Evolutionary conservation across 1,140 invertebrate species (phyloP), one percentile per base, ranked within the genome.

Genomic region (Halictus rubicundus): DNA sequence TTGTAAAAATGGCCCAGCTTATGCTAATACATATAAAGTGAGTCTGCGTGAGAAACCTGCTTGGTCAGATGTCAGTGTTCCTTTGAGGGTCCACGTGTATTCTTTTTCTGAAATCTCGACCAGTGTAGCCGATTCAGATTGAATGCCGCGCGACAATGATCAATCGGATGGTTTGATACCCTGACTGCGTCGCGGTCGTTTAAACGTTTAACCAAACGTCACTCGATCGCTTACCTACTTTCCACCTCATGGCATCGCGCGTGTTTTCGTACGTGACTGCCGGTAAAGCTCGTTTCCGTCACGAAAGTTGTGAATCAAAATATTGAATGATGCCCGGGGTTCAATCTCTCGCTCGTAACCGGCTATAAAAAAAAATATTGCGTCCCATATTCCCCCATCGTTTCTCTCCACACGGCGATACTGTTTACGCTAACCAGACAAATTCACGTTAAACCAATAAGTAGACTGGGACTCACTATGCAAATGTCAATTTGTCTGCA

Each of bases 211-310:
- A 81, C 66, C 83, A 78, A 79, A 82, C 83, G 84, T 85, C 86
- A 60, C 74, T 82, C 80, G 81, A 88, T 88, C 89, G 83, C 82
- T 89, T 85, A 83, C 81, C 83, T 79, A 86, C 86, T 86, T 85
- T 90, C 89, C 87, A 84, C 80, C 81, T 68, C 76, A 61, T 66
- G 81, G 65, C 70, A 74, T 66, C 64, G 68, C 60, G 60, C 61
- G 57, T 91, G 86, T 90, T 89, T 88, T 89, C 83, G 77, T 88
- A 90, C 89, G 88, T 90, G 87, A 88, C 86, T 74, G 64, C 81
- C 61, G 61, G 52, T 60, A 87, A 85, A 81, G 84, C 81, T 80
- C 75, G 70, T 84, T 86, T 78, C 80, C 54, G 71, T 87, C 80
- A 76, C 64, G 74, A 78, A 83, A 79, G 86, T 89, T 89, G 77